Evolutionary conservation across 2,888 invertebrate species (phyloP).

Genomic region (Aleiodes alternator): DNA sequence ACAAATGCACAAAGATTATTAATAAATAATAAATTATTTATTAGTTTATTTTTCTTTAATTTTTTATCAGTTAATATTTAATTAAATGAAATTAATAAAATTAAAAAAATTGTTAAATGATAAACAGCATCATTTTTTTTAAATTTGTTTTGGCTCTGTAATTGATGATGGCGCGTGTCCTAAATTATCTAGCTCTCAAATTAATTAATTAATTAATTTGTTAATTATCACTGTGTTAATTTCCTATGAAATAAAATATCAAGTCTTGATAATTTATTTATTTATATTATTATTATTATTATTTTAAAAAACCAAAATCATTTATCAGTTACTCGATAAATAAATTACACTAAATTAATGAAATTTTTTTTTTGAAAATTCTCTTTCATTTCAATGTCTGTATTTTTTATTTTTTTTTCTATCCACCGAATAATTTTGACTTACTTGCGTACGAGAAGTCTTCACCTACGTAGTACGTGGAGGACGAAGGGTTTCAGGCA

Average conservation of each 20-base stretch:
- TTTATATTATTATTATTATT: no score
- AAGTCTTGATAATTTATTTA: no score
- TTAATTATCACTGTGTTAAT: slow-evolving; percentile 32
- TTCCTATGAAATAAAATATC: slow-evolving; percentile 16
- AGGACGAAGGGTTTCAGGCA: slow-evolving; percentile 71
- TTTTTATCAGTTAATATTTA: no score
- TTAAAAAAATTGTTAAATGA: slow-evolving; percentile 7
- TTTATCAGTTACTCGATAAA: slow-evolving; percentile 45
- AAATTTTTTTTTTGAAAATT: background rate
- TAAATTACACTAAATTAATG: slow-evolving; percentile 4
- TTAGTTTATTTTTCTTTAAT: no score
- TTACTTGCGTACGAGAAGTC: slow-evolving; percentile 82
- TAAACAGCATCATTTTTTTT: slow-evolving; percentile 58
- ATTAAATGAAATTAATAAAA: no score
- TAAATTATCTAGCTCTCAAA: slow-evolving; percentile 55
- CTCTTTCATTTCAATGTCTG: background rate
- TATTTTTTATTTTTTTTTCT: slow-evolving; percentile 13
- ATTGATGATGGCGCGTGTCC: slow-evolving; percentile 64
- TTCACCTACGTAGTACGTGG: slow-evolving; percentile 76
- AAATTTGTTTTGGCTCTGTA: slow-evolving; percentile 55
- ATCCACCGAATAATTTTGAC: slow-evolving; percentile 71
- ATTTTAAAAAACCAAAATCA: background rate
- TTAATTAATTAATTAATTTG: background rate
- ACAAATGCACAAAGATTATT: slow-evolving; percentile 27
- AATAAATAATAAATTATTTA: slow-evolving; percentile 38